Evolutionary conservation across 2,113 vertebrate species (phyloP).

Genomic region (Gnathonemus echidnorhynchus): DNA sequence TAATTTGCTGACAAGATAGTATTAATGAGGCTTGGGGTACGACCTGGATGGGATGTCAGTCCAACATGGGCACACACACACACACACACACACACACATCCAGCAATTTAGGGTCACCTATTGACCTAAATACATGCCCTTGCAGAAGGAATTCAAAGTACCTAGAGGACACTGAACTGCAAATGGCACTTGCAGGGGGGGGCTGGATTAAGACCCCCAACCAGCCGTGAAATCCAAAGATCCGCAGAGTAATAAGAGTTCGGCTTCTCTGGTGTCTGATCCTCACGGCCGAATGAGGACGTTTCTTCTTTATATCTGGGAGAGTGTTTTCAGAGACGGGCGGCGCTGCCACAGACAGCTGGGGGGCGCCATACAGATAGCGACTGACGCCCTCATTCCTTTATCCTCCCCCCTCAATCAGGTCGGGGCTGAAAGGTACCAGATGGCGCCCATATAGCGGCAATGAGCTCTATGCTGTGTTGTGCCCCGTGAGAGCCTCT

Average conservation of each 20-base stretch:
- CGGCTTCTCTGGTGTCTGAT: background rate
- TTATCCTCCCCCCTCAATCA: constrained; percentile 38
- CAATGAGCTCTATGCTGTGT: constrained; percentile 35
- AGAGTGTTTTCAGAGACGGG: constrained; percentile 41
- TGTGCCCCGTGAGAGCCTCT: constrained; percentile 34
- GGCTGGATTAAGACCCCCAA: background rate
- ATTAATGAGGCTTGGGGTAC: background rate
- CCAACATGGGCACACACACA: background rate
- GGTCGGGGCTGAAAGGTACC: constrained; percentile 63
- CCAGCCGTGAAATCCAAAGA: background rate
- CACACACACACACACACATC: background rate
- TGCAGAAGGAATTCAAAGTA: background rate
- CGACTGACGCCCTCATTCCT: constrained; percentile 43
- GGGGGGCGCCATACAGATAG: constrained; percentile 19
- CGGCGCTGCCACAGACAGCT: constrained; percentile 32
- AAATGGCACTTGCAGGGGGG: background rate
- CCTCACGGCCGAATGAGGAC: background rate
- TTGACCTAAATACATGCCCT: background rate
- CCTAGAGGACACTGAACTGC: background rate
- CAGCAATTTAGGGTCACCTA: background rate
- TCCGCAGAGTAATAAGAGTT: background rate
- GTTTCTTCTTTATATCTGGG: constrained; percentile 6
- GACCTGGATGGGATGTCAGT: background rate
- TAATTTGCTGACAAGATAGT: background rate
- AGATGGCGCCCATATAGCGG: constrained; percentile 65